A percentile compares a stretch with the other conserved stretches of the same genome.
phyloP scores from a whole-genome alignment of 1,140 invertebrate species.

The Tribolium madens region DNA sequence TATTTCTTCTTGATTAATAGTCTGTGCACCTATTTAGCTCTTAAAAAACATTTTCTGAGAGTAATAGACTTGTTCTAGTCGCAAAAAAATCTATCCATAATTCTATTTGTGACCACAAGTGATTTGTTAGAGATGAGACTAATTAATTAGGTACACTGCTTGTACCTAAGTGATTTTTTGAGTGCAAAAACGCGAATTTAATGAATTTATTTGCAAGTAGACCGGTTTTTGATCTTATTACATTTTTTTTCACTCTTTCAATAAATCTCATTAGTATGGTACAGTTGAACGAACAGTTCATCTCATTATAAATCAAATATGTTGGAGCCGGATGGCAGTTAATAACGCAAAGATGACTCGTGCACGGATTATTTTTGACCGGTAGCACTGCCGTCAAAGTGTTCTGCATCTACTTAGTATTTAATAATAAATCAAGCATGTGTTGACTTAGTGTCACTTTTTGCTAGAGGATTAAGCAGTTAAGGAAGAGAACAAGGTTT shows the following conservation, averaged over 20 bases:
- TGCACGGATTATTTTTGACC: neutral
- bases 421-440: neutral
- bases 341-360: constrained; percentile 22
- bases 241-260: constrained; percentile 13
- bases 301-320: constrained; percentile 16
- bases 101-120: neutral
- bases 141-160: constrained; percentile 16
- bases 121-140: constrained; percentile 23
- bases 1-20: too few species aligned
- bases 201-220: neutral
- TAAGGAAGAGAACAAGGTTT: neutral
- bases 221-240: constrained; percentile 28
- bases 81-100: neutral
- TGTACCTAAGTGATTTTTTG: neutral
- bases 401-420: neutral
- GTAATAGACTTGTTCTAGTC: too few species aligned
- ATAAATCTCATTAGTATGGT: constrained; percentile 27
- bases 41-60: too few species aligned
- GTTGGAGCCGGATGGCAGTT: neutral
- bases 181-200: neutral
- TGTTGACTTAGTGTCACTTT: neutral
- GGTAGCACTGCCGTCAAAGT: neutral
- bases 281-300: neutral
- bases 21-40: too few species aligned
- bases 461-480: neutral